Evolutionary conservation across 2,113 vertebrate genomes (phyloP).

Genomic region (Lucifuga dentata): DNA sequence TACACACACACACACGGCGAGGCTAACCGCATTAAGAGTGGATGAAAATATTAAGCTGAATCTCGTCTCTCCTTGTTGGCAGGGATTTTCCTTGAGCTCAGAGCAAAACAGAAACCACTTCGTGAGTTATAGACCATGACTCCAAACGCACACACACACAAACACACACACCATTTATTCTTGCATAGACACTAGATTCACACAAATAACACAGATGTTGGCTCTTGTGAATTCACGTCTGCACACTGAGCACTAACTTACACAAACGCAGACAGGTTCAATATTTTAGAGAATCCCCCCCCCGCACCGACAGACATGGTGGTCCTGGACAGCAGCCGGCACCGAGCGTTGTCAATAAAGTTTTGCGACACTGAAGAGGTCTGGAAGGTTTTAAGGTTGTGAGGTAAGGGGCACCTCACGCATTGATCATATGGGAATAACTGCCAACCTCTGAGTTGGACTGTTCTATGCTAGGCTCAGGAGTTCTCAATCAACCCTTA

Average conservation of each 20-base stretch:
- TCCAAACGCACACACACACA: not conserved
- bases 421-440: no score
- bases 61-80: constrained; percentile 26
- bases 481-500: no score
- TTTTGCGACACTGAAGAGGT: constrained; percentile 11
- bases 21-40: constrained; percentile 24
- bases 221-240: no score
- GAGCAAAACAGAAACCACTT: constrained; percentile 33
- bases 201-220: no score
- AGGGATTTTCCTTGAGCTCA: not conserved
- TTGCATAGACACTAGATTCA: no score
- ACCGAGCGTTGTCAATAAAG: not conserved
- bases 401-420: no score
- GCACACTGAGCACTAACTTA: constrained; percentile 6
- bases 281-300: not conserved
- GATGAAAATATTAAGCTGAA: constrained; percentile 33
- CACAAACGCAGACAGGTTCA: not conserved
- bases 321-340: constrained; percentile 32
- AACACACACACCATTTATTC: not conserved
- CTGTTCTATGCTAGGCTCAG: no score
- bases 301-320: constrained; percentile 4
- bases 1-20: constrained; percentile 14
- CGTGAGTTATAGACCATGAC: constrained; percentile 23
- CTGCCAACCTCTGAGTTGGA: no score
- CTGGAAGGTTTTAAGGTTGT: constrained; percentile 21